Evolutionary conservation across 2,113 vertebrate species (phyloP), one percentile per base, ranked within the genome.

Genomic region (Anhinga rufa): DNA sequence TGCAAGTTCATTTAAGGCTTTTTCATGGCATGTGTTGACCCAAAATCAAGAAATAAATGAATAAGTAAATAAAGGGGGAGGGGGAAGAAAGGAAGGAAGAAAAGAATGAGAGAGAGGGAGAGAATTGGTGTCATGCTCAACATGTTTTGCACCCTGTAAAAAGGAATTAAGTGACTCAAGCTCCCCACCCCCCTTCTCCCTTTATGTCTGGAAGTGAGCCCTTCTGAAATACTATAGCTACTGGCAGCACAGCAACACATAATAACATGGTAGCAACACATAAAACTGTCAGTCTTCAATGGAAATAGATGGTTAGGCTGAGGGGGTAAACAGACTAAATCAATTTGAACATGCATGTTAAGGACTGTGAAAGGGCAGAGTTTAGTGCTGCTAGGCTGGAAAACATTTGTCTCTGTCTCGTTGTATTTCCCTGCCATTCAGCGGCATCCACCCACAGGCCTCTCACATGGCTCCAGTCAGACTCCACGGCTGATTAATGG

Each of bases 401-500:
- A 98, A 97, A 97, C 98, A 98, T 99, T 98, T 98, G 97, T 99
- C 98, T 98, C 98, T 98, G 98, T 99, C 98, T 98, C 96, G 93
- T 98, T 97, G 98, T 95, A 94, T 98, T 98, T 98, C 98, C 98
- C 97, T 94, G 93, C 97, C 96, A 95, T 96, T 90, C 98, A 97
- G 97, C 95, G 93, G 96, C 97, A 97, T 97, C 97, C 96, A 97
- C 97, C 97, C 97, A 98, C 98, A 96, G 97, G 98, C 98, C 98
- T 98, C 98, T 98, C 94, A 52, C 92, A 98, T 98, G 98, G 98
- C 99, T 99, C 99, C 99, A 98, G 98, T 95, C 98, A 95, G 98
- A 91, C 98, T 99, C 98, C 98, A 98, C 15, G 96, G 98, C 98
- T 99, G 98, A 99, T 99, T 98, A 99, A 99, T 98, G 98, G 98